Percentiles rank a stretch among this genome's conserved stretches.
Evolutionary conservation across 1,140 invertebrate species (phyloP).

Genomic region (Dreissena rostriformis): DNA sequence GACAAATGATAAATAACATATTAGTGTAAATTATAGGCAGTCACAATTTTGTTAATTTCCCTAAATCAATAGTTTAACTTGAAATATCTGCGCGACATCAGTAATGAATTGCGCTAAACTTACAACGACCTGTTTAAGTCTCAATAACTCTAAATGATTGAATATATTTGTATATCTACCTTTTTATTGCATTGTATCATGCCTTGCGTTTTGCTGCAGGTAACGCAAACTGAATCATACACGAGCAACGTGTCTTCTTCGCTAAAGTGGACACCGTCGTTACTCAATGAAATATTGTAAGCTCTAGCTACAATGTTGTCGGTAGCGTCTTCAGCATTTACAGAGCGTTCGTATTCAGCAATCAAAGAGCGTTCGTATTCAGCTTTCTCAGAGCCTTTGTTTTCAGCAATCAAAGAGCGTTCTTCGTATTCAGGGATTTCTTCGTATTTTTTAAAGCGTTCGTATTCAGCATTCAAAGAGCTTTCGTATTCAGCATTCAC

Average conservation of each 20-base stretch:
- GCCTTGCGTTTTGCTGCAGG: slow-evolving; percentile 6
- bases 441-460: too few relatives aligned
- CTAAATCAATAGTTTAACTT: not conserved
- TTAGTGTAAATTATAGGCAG: not conserved
- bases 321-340: not conserved
- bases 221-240: slow-evolving; percentile 34
- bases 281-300: slow-evolving; percentile 18
- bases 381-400: too few relatives aligned
- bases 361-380: too few relatives aligned
- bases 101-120: too few relatives aligned
- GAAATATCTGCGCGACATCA: too few relatives aligned
- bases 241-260: slow-evolving; percentile 24
- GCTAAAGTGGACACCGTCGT: slow-evolving; percentile 19
- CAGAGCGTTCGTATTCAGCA: too few relatives aligned
- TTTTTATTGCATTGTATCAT: slow-evolving; percentile 8
- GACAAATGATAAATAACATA: not conserved
- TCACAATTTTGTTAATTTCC: not conserved
- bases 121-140: not conserved
- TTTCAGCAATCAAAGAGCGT: too few relatives aligned
- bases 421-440: too few relatives aligned
- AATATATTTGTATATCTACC: not conserved
- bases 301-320: not conserved
- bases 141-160: not conserved
- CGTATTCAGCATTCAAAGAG: too few relatives aligned
- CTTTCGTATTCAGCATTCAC: too few relatives aligned